Percentiles rank a stretch among this genome's conserved stretches.
phyloP scores from a whole-genome alignment of 92 coral and sea anemone genomes.

The Virgularia gustaviana region DNA sequence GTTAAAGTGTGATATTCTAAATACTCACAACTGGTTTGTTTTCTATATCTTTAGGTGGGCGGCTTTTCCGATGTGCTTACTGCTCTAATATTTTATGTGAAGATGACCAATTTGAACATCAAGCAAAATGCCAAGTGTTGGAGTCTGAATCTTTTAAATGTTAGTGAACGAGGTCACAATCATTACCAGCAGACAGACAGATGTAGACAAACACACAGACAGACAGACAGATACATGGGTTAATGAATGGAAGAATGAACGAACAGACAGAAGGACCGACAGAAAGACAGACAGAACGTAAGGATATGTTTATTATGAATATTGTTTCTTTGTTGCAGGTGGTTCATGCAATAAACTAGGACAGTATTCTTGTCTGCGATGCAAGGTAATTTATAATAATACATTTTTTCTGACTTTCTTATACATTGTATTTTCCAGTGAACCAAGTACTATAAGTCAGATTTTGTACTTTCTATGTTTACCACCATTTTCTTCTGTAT shows the following conservation, averaged over 20 bases:
- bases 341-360: slow-evolving; percentile 90
- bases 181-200: too few species aligned
- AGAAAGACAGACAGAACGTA: neutral
- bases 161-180: too few species aligned
- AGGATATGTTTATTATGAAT: neutral
- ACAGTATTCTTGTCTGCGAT: slow-evolving; percentile 86
- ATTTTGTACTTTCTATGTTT: neutral
- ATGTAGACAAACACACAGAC: too few species aligned
- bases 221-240: too few species aligned
- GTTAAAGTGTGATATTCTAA: neutral
- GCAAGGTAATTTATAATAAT: slow-evolving; percentile 86
- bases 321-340: slow-evolving; percentile 50
- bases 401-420: too few species aligned
- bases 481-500: neutral
- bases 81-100: slow-evolving; percentile 79
- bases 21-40: neutral
- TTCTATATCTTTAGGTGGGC: slow-evolving; percentile 59
- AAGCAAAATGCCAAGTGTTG: slow-evolving; percentile 91
- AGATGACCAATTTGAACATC: slow-evolving; percentile 99
- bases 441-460: too few species aligned
- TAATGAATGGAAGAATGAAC: too few species aligned
- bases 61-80: slow-evolving; percentile 74
- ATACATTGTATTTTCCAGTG: too few species aligned
- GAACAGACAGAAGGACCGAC: too few species aligned
- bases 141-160: slow-evolving; percentile 91